Evolutionary conservation across 2,113 vertebrate genomes (phyloP), one percentile per base, ranked within the genome.

Genomic region (Rhea pennata): DNA sequence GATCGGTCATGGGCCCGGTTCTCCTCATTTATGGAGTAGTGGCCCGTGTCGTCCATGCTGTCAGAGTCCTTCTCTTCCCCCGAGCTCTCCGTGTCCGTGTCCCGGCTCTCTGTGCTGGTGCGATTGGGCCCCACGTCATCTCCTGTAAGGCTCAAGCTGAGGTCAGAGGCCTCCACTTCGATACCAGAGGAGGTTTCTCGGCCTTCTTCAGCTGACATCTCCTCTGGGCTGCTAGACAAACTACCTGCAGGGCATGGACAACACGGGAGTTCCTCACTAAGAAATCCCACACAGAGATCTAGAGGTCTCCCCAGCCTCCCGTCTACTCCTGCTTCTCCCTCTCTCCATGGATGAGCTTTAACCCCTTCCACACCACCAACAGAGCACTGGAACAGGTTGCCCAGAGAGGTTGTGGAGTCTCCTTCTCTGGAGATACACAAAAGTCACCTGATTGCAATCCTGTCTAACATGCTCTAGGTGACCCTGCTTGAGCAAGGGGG

Each of bases 31-130:
- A 99, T 97, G 70, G 99, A 99, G 97, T 98, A 99, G 87, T 98
- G 98, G 5, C 98, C 98, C 0, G 99, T 99, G 97, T 99, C 99
- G 0, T 99, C 99, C 99, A 99, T 99, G 96, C 99, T 99, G 96
- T 99, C 99, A 1, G 99, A 99, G 98, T 99, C 99, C 87, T 99
- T 99, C 22, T 99, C 98, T 56, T 99, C 98, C 0, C 93, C 98
- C 1, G 98, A 98, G 92, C 98, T 98, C 79, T 98, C 98, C 0
- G 97, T 98, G 72, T 98, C 97, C 4, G 97, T 97, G 79, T 97
- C 97, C 53, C 96, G 92, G 84, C 97, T 98, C 94, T 97, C 97
- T 1, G 96, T 94, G 92, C 97, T 97, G 61, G 92, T 93, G 21
- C 95, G 97, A 50, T 84, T 97, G 33, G 97, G 97, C 20, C 96